Percentiles rank a stretch among this genome's conserved stretches.
phyloP scores from a whole-genome alignment of 2,888 invertebrate species.

The Epirrita christyi region DNA sequence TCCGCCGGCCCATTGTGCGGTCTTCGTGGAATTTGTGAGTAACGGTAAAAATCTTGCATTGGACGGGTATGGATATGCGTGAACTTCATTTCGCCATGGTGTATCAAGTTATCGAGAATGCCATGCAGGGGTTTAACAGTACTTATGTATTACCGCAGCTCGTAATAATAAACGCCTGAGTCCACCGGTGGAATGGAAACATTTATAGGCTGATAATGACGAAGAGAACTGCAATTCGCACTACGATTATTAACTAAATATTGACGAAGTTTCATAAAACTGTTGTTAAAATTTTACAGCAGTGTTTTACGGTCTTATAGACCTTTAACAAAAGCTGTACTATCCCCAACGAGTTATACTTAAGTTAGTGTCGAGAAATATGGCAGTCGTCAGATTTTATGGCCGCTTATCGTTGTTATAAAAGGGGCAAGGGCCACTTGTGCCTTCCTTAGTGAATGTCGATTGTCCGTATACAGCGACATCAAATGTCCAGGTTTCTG shows the following conservation, averaged over 20 bases:
- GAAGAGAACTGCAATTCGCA: slow-evolving; percentile 3
- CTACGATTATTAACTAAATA: neutral
- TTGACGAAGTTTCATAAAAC: neutral
- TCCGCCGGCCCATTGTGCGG: slow-evolving; percentile 63
- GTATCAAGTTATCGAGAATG: slow-evolving; percentile 8
- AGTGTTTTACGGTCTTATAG: neutral
- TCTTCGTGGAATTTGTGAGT: slow-evolving; percentile 67
- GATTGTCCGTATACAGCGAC: slow-evolving; percentile 35
- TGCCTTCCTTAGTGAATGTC: slow-evolving; percentile 32
- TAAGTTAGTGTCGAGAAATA: slow-evolving; percentile 33
- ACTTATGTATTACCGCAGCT: slow-evolving; percentile 8
- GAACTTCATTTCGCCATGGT: slow-evolving; percentile 65
- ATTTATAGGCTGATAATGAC: neutral
- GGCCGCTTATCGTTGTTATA: slow-evolving; percentile 33
- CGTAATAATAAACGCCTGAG: neutral
- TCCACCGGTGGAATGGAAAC: neutral
- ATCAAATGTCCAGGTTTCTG: slow-evolving; percentile 36
- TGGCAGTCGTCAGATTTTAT: slow-evolving; percentile 37
- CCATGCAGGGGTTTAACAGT: slow-evolving; percentile 1
- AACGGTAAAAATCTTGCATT: slow-evolving; percentile 72
- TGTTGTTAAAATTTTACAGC: slow-evolving; percentile 1
- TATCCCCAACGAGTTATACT: slow-evolving; percentile 18
- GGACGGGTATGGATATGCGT: slow-evolving; percentile 59
- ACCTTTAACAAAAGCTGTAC: slow-evolving; percentile 11
- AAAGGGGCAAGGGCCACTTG: slow-evolving; percentile 38